phyloP scores from a whole-genome alignment of 1,140 invertebrate genomes.

The Diachasma alloeum region DNA sequence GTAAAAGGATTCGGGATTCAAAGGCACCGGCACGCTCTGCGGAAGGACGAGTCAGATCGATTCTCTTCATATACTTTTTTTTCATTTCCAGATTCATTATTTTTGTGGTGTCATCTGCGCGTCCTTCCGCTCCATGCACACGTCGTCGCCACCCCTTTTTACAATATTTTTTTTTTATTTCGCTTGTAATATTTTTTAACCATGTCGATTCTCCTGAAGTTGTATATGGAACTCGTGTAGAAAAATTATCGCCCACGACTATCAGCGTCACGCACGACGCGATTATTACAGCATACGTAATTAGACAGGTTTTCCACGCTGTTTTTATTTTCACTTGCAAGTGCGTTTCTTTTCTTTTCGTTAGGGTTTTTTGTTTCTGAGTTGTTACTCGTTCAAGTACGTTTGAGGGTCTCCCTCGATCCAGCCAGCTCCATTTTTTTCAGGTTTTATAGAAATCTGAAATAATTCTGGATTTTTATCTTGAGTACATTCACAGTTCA shows the following conservation, averaged over 20 bases:
- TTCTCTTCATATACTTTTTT: not conserved
- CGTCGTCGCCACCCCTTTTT: conserved; percentile 15
- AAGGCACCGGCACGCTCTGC: conserved; percentile 52
- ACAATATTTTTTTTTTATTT: conserved; percentile 5
- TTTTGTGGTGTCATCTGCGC: not conserved
- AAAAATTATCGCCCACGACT: conserved; percentile 19
- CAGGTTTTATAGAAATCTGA: no score
- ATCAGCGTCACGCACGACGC: conserved; percentile 9
- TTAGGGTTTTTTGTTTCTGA: not conserved
- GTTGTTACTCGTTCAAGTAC: no score
- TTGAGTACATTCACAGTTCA: no score
- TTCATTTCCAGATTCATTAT: conserved; percentile 3
- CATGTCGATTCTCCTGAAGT: not conserved
- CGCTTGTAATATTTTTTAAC: not conserved
- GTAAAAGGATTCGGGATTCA: conserved; percentile 44
- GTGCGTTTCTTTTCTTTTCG: not conserved
- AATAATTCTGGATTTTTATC: no score
- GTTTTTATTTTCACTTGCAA: not conserved
- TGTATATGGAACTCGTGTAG: not conserved
- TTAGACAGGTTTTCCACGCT: not conserved
- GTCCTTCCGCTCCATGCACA: conserved; percentile 30
- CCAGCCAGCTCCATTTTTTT: no score
- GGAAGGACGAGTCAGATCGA: conserved; percentile 33
- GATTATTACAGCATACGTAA: conserved; percentile 6
- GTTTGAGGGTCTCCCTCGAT: no score